Base-by-base conservation (phyloP, 2,113 vertebrate genomes). In the Salvelinus fontinalis region DNA sequence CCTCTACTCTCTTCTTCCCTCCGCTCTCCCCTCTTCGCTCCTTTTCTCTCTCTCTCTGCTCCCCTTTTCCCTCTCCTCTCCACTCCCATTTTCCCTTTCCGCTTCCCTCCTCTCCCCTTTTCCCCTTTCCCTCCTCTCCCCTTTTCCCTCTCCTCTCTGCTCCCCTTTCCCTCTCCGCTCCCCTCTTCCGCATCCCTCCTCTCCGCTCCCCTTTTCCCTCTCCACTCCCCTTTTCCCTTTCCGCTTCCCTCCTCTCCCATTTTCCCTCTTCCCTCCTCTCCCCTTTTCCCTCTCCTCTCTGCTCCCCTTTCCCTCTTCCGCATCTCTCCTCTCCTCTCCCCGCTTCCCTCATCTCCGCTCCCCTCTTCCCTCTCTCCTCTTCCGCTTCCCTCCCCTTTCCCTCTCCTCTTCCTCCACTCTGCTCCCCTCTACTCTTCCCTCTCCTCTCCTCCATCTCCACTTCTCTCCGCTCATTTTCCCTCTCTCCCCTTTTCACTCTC, bases 261-360 rank as follows among this genome's bases (percentile, higher is more conserved):
- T 0, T 2, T 1, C 7, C 0, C 34, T 0, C 1, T 0, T 0
- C 7, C 0, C 34, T 8, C 7, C 0, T 7, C 7, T 34, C 5
- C 1, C 5, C 31, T 34, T 0, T 4, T 1, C 5, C 24, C n/a
- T n/a, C 7, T 0, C 7, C 7, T 0, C 34, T 8, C 34, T 1
- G 1, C 34, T 8, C 1, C 1, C 6, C 6, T 34, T 4, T 7
- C 0, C 14, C 51, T n/a, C n/a, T n/a, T n/a, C n/a, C n/a, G n/a
- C n/a, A n/a, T n/a, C n/a, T n/a, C n/a, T n/a, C n/a, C 31, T 1
- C 51, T 57, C 14, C 51, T 1, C 51, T 5, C 51, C 16, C 18
- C 51, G 0, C 26, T 67, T 29, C 8, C 9, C 20, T 54, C 16
- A 26, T 16, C 51, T 54, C 13, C 51, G 1, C 14, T 54, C 14